Evolutionary conservation across 2,113 vertebrate species (phyloP).

Genomic region (Coracopsis vasa): DNA sequence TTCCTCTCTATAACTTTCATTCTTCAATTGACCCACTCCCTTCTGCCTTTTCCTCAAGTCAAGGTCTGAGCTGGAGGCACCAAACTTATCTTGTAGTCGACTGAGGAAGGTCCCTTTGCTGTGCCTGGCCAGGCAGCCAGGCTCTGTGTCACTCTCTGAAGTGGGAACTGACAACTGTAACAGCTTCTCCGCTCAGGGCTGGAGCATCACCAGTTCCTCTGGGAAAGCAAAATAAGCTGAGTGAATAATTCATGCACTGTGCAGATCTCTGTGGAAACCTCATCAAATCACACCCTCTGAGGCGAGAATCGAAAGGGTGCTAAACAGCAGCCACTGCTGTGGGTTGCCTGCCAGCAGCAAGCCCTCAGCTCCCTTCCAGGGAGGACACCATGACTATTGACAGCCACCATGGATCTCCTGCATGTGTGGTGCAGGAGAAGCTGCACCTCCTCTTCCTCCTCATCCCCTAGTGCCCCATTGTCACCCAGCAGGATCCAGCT

Average conservation of each 20-base stretch:
- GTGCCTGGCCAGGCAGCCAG: not conserved
- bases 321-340: not conserved
- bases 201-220: not conserved
- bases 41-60: not conserved
- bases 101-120: not conserved
- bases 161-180: not conserved
- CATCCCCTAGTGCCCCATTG: not conserved
- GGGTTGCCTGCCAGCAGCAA: not conserved
- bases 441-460: not conserved
- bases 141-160: not conserved
- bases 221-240: constrained; percentile 14
- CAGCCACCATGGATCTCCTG: not conserved
- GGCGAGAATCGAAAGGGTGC: not conserved
- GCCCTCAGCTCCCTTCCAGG: not conserved
- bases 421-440: not conserved
- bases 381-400: accelerated
- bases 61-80: not conserved
- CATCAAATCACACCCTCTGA: not conserved
- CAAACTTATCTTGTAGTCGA: not conserved
- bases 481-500: accelerated
- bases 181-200: not conserved
- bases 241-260: constrained; percentile 43
- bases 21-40: not conserved
- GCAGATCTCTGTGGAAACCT: constrained; percentile 2
- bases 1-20: not conserved